A percentile compares a stretch with the other conserved stretches of the same genome.
These are phyloP conservation scores for Todiramphus chloris DNA, from an alignment of 2,113 vertebrate genomes.

Conservation along the genomic window DNA sequence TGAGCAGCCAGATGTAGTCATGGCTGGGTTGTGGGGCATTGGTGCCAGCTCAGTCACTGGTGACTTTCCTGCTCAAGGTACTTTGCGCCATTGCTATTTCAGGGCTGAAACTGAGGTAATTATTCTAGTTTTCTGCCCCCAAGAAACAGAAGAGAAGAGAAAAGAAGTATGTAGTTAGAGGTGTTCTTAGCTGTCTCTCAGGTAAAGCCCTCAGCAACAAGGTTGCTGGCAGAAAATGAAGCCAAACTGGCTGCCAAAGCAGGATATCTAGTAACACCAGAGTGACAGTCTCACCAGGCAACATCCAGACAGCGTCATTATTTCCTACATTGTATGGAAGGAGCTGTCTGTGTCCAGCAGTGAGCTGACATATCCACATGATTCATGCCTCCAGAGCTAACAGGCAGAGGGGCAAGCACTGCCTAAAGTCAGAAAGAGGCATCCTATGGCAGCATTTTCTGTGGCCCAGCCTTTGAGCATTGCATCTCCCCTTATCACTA, in stretches of 20 bases:
- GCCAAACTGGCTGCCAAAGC: not conserved
- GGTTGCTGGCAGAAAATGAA: not conserved
- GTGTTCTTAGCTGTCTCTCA: not conserved
- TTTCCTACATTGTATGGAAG: not conserved
- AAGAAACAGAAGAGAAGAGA: not conserved
- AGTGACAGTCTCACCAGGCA: not conserved
- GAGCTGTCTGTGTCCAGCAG: not conserved
- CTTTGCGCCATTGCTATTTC: not conserved
- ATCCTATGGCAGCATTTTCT: not conserved
- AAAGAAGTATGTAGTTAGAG: not conserved
- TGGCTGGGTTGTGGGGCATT: not conserved
- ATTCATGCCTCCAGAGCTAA: not conserved
- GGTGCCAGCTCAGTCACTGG: not conserved
- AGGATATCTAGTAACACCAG: not conserved
- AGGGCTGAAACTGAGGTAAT: not conserved
- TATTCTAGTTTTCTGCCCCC: not conserved
- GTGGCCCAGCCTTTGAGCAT: not conserved
- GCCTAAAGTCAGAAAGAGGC: not conserved
- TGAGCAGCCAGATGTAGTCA: not conserved
- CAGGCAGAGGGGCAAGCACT: fast-evolving
- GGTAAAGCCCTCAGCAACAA: not conserved
- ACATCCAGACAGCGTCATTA: not conserved
- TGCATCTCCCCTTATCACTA: not conserved
- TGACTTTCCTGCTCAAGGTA: not conserved
- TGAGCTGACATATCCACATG: fast-evolving